phyloP scores from a whole-genome alignment of 1,140 invertebrate genomes.

The Pteromalus puparum region DNA sequence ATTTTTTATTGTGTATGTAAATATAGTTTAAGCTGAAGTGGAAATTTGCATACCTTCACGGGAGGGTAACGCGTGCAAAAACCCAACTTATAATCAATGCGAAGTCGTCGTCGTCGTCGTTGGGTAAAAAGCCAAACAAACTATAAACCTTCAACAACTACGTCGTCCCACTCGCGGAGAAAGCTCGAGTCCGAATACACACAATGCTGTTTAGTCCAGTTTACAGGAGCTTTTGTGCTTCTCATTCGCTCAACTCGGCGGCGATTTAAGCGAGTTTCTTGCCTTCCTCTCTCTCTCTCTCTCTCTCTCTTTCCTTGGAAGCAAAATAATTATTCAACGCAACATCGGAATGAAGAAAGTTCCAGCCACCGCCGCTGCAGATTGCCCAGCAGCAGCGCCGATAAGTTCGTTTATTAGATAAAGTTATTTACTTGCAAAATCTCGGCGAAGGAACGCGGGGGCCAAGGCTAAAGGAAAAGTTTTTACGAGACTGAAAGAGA shows the following conservation, averaged over 20 bases:
- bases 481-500: constrained; percentile 11
- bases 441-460: background rate
- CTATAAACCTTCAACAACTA: background rate
- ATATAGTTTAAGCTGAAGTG: too few relatives aligned
- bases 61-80: too few relatives aligned
- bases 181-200: background rate
- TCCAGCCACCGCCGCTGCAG: background rate
- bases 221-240: background rate
- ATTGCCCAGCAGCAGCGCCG: background rate
- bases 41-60: too few relatives aligned
- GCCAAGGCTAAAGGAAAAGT: constrained; percentile 20
- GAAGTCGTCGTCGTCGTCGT: too few relatives aligned
- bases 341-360: constrained; percentile 42
- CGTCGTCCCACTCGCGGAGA: background rate
- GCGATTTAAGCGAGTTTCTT: background rate
- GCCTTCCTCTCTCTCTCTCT: background rate
- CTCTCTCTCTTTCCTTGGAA: background rate
- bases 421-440: constrained; percentile 42
- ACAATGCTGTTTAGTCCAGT: background rate
- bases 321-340: constrained; percentile 34
- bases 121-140: too few relatives aligned
- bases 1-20: too few relatives aligned
- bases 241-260: background rate
- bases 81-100: too few relatives aligned
- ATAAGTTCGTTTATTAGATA: constrained; percentile 49